Conservation (phyloP, 2,888 invertebrate species). For the Lithophane socia region DNA sequence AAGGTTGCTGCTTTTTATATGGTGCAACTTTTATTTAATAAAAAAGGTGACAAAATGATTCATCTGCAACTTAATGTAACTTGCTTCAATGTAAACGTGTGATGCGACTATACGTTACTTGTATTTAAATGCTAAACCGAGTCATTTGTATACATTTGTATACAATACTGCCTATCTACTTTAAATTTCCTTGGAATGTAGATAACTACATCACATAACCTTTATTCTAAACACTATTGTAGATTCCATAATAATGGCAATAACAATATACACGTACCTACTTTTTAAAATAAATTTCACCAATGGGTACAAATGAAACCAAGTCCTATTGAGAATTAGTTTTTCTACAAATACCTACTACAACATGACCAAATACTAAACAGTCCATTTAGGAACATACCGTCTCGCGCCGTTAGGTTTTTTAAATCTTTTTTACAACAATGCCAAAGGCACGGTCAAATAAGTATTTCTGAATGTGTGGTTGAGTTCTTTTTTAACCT, state of each 20-base stretch:
- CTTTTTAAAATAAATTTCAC: neutral
- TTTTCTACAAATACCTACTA: neutral
- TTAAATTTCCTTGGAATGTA: conserved; percentile 69
- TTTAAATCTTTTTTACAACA: conserved; percentile 30
- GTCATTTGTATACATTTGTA: conserved; percentile 65
- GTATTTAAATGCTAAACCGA: conserved; percentile 73
- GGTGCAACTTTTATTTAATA: conserved; percentile 11
- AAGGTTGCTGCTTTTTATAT: conserved; percentile 20
- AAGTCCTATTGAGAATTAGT: neutral
- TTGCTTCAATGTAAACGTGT: conserved; percentile 65
- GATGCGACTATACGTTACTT: conserved; percentile 65
- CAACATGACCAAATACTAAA: conserved; percentile 13
- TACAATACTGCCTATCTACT: conserved; percentile 53
- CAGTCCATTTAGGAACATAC: conserved; percentile 29
- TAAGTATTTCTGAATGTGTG: conserved; percentile 1
- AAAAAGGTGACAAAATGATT: conserved; percentile 57
- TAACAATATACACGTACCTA: neutral
- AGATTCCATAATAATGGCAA: conserved; percentile 14
- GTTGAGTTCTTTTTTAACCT: conserved; percentile 20
- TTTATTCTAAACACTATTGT: conserved; percentile 46
- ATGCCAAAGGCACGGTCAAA: conserved; percentile 10
- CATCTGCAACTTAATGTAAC: conserved; percentile 67
- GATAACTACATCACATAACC: conserved; percentile 28
- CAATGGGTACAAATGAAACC: neutral
- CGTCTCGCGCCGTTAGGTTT: conserved; percentile 21